These are phyloP conservation scores for Nephotettix cincticeps DNA, from an alignment of 1,140 invertebrate genomes.

Conservation along the genomic window DNA sequence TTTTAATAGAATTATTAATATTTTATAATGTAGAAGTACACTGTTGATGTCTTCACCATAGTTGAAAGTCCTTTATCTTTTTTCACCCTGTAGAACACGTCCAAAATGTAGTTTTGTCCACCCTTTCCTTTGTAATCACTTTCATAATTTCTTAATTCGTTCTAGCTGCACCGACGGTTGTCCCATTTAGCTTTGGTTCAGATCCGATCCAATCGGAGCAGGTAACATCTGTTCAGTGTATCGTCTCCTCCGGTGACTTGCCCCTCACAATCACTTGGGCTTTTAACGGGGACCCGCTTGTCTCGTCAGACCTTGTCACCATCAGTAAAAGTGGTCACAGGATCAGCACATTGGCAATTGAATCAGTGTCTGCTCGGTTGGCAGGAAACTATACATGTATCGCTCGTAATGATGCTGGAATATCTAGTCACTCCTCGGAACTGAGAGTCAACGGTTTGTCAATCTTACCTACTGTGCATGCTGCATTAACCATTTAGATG, in stretches of 20 bases:
- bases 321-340: constrained; percentile 55
- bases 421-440: constrained; percentile 58
- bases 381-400: constrained; percentile 81
- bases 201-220: constrained; percentile 50
- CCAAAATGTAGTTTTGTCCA: no score
- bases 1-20: no score
- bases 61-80: background rate
- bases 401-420: constrained; percentile 70
- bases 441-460: constrained; percentile 67
- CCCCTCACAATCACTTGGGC: constrained; percentile 67
- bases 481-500: constrained; percentile 19
- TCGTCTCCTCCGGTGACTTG: constrained; percentile 67
- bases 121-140: background rate
- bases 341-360: constrained; percentile 73
- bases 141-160: constrained; percentile 10
- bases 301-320: constrained; percentile 33
- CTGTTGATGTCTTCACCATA: background rate
- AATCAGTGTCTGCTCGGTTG: constrained; percentile 66
- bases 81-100: no score
- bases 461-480: background rate
- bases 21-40: no score
- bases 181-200: constrained; percentile 58
- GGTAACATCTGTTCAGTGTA: constrained; percentile 60
- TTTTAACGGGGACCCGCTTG: constrained; percentile 58
- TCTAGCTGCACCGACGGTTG: constrained; percentile 61